phyloP scores from a whole-genome alignment of 2,888 invertebrate genomes.

The Bugulina stolonifera region DNA sequence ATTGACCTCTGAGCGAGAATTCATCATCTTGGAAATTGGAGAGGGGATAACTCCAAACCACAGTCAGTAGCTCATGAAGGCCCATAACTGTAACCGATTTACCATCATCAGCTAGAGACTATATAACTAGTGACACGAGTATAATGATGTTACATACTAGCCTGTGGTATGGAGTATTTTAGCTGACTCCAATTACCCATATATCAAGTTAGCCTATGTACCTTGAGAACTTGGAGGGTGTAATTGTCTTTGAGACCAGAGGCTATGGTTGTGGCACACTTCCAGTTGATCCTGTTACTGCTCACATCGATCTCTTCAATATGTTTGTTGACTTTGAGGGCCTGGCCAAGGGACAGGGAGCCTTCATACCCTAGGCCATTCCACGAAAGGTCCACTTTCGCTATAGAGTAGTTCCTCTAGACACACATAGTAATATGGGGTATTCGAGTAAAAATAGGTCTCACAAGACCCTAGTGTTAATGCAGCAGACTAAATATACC shows the following conservation, averaged over 20 bases:
- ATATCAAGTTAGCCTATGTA: constrained; percentile 31
- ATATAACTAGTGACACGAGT: too few species aligned
- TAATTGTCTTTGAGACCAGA: constrained; percentile 41
- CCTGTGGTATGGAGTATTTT: too few species aligned
- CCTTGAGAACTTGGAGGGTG: constrained; percentile 43
- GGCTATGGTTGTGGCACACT: constrained; percentile 42
- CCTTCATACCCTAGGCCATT: constrained; percentile 49
- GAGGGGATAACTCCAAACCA: too few species aligned
- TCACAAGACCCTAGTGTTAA: too few species aligned
- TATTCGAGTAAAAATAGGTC: constrained; percentile 13
- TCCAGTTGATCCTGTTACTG: constrained; percentile 49
- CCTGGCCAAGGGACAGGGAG: constrained; percentile 41
- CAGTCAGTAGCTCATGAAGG: too few species aligned
- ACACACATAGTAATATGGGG: not conserved
- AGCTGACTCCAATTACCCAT: too few species aligned
- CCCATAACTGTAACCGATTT: too few species aligned
- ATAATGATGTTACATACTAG: too few species aligned
- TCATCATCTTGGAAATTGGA: too few species aligned
- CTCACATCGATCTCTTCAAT: constrained; percentile 42
- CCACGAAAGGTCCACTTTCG: constrained; percentile 38
- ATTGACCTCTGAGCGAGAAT: too few species aligned
- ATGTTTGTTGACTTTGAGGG: constrained; percentile 39
- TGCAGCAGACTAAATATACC: too few species aligned
- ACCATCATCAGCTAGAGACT: too few species aligned
- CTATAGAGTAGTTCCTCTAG: constrained; percentile 32